These are phyloP conservation scores for Melanophora roralis DNA, from an alignment of 2,888 invertebrate species.

Conservation along the genomic window DNA sequence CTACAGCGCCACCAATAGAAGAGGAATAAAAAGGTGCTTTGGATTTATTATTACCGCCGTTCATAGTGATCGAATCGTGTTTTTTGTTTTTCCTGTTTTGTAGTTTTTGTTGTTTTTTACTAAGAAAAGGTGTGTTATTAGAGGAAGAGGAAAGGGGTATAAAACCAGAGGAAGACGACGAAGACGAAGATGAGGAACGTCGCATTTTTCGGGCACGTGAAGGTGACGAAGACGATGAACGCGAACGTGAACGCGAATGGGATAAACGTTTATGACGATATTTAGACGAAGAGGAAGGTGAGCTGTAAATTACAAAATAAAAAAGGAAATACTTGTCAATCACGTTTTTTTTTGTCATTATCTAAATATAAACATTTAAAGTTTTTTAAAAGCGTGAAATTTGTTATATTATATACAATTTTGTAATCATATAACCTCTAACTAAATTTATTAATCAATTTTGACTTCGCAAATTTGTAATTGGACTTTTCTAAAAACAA, in stretches of 20 bases:
- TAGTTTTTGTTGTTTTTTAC: conserved; percentile 70
- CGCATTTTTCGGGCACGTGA: conserved; percentile 79
- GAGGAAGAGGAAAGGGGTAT: conserved; percentile 67
- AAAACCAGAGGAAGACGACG: conserved; percentile 70
- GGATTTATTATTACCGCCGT: conserved; percentile 75
- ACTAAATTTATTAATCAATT: no score
- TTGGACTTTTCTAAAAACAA: no score
- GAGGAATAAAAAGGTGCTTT: conserved; percentile 81
- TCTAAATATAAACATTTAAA: no score
- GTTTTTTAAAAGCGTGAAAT: no score
- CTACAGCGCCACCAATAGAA: conserved; percentile 82
- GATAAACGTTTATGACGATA: conserved; percentile 71
- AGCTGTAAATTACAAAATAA: conserved; percentile 65
- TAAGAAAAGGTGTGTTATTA: conserved; percentile 62
- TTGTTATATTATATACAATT: no score
- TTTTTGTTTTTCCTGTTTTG: conserved; percentile 75
- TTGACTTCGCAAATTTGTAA: no score
- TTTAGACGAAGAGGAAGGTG: conserved; percentile 68
- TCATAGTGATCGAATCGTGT: conserved; percentile 31
- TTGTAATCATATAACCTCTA: no score
- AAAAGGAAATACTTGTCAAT: not conserved
- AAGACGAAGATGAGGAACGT: conserved; percentile 72
- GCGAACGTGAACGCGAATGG: conserved; percentile 67
- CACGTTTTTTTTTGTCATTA: not conserved
- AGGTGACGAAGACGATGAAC: conserved; percentile 74